Conservation (phyloP, 2,888 invertebrate species). For the Drosophila phalerata region DNA sequence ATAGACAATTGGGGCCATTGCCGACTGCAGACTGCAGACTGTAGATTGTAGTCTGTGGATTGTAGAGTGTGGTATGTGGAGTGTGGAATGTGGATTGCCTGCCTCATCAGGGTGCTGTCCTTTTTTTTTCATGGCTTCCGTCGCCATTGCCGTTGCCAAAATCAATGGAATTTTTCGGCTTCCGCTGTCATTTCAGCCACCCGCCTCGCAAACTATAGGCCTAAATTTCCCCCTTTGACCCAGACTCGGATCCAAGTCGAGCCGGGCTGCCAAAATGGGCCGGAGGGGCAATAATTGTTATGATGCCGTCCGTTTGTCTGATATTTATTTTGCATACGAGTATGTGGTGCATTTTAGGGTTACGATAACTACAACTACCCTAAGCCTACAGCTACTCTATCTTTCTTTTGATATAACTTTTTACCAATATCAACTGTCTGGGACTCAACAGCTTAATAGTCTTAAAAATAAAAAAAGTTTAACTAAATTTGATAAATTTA, state of each 20-base stretch:
- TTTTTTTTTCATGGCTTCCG: slow-evolving; percentile 69
- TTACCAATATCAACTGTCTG: too few species aligned
- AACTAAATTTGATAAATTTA: too few species aligned
- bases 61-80: background rate
- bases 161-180: slow-evolving; percentile 75
- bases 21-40: slow-evolving; percentile 44
- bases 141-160: slow-evolving; percentile 70
- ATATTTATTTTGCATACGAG: slow-evolving; percentile 72
- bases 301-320: slow-evolving; percentile 76
- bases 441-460: too few species aligned
- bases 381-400: slow-evolving; percentile 11
- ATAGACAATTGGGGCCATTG: slow-evolving; percentile 60
- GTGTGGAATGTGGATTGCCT: background rate
- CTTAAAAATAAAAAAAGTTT: too few species aligned
- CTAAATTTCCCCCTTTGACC: slow-evolving; percentile 1
- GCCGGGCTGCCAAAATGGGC: slow-evolving; percentile 61
- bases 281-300: slow-evolving; percentile 76
- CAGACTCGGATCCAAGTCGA: background rate
- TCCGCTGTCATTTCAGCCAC: slow-evolving; percentile 64
- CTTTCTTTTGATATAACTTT: background rate
- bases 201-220: slow-evolving; percentile 11
- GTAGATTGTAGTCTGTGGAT: slow-evolving; percentile 37
- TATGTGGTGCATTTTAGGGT: slow-evolving; percentile 60
- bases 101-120: slow-evolving; percentile 34
- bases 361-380: slow-evolving; percentile 39